Evolutionary conservation across 2,113 vertebrate species (phyloP).

Genomic region (Sebastes schlegelii): DNA sequence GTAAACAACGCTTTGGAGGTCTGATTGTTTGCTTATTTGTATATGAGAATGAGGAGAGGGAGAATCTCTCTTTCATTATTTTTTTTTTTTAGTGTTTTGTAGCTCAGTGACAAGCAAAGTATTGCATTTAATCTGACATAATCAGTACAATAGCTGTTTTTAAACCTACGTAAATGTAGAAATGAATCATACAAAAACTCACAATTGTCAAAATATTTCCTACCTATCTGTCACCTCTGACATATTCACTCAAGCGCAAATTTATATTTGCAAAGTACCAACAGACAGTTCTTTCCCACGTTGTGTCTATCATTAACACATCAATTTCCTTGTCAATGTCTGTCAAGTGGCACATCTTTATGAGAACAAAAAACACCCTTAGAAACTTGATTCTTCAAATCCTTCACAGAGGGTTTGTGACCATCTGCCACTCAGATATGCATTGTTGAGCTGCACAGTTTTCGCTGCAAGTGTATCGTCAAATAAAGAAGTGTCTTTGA

Average conservation of each 20-base stretch:
- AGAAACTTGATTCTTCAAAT: constrained; percentile 67
- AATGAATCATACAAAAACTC: background rate
- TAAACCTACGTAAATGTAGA: background rate
- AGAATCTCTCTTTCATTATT: background rate
- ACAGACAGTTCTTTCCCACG: constrained; percentile 6
- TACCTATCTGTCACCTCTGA: background rate
- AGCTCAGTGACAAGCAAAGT: background rate
- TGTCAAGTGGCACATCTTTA: constrained; percentile 48
- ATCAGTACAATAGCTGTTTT: background rate
- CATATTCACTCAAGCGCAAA: background rate
- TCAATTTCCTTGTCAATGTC: constrained; percentile 31
- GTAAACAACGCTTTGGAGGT: constrained; percentile 63
- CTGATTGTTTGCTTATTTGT: constrained; percentile 48
- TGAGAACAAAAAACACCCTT: constrained; percentile 14
- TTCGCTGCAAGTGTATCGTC: constrained; percentile 72
- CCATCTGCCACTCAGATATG: constrained; percentile 73
- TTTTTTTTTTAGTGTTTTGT: background rate
- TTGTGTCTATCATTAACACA: constrained; percentile 13
- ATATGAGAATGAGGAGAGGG: background rate
- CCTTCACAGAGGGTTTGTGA: constrained; percentile 41
- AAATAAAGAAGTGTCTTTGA: constrained; percentile 56
- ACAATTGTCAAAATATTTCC: background rate
- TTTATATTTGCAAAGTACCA: background rate
- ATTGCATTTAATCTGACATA: constrained; percentile 4
- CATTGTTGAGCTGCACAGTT: constrained; percentile 55